Conservation (phyloP, 2,888 invertebrate genomes). For the Alviniconcha strummeri region DNA sequence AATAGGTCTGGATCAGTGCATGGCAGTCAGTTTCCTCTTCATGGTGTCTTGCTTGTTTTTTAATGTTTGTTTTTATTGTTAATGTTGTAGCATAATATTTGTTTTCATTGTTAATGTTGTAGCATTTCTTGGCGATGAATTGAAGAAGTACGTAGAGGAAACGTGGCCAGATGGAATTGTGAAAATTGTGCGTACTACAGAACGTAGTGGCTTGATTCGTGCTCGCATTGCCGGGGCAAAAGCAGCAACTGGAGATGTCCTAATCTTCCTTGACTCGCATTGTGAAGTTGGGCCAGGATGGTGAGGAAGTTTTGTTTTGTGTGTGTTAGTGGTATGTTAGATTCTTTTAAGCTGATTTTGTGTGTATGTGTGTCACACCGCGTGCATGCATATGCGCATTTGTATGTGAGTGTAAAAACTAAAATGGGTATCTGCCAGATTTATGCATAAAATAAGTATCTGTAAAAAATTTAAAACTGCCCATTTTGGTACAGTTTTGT, state of each 20-base stretch:
- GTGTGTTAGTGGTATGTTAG: not conserved
- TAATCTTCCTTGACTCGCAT: constrained; percentile 73
- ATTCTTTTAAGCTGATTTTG: not conserved
- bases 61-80: too few relatives aligned
- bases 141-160: constrained; percentile 79
- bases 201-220: constrained; percentile 90
- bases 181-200: constrained; percentile 83
- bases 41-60: too few relatives aligned
- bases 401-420: too few relatives aligned
- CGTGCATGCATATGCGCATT: too few relatives aligned
- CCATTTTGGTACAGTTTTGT: too few relatives aligned
- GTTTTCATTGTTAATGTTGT: not conserved
- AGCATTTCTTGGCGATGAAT: constrained; percentile 64
- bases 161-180: constrained; percentile 77
- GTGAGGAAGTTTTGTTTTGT: constrained; percentile 46
- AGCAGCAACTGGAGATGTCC: constrained; percentile 78
- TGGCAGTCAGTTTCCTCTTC: too few relatives aligned
- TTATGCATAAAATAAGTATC: too few relatives aligned
- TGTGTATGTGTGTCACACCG: too few relatives aligned
- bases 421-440: too few relatives aligned
- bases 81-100: too few relatives aligned
- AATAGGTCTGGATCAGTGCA: too few relatives aligned
- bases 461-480: too few relatives aligned
- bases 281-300: constrained; percentile 71
- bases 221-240: constrained; percentile 92